Evolutionary conservation across 2,797 vertebrate genomes (phyloP).

Genomic region (Denticeps clupeoides): DNA sequence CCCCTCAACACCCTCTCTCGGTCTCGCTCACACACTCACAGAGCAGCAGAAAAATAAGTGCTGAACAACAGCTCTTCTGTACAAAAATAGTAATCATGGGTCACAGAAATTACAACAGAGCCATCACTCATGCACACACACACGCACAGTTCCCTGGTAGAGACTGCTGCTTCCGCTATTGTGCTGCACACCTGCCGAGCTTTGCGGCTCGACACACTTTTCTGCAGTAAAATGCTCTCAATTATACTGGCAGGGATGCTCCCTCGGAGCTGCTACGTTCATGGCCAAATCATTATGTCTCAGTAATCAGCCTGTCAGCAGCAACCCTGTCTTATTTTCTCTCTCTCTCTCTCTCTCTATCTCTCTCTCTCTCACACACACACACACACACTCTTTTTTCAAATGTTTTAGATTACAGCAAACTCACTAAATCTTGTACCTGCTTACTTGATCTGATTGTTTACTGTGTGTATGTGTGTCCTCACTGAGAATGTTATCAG

Average conservation of each 20-base stretch:
- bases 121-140: background rate
- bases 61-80: background rate
- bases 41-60: background rate
- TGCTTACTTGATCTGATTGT: background rate
- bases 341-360: no score
- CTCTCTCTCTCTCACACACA: background rate
- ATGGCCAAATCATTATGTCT: background rate
- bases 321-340: no score
- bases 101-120: background rate
- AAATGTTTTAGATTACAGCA: background rate
- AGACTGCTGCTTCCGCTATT: background rate
- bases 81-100: slow-evolving; percentile 23
- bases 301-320: background rate
- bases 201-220: background rate
- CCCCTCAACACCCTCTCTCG: background rate
- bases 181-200: slow-evolving; percentile 1
- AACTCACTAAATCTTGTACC: no score
- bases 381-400: no score
- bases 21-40: background rate
- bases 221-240: background rate
- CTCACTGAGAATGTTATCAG: no score
- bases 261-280: background rate
- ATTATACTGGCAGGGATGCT: slow-evolving; percentile 1
- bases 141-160: background rate
- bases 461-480: no score